Evolutionary conservation across 2,797 vertebrate genomes (phyloP).

Genomic region (Halcyon badia): DNA sequence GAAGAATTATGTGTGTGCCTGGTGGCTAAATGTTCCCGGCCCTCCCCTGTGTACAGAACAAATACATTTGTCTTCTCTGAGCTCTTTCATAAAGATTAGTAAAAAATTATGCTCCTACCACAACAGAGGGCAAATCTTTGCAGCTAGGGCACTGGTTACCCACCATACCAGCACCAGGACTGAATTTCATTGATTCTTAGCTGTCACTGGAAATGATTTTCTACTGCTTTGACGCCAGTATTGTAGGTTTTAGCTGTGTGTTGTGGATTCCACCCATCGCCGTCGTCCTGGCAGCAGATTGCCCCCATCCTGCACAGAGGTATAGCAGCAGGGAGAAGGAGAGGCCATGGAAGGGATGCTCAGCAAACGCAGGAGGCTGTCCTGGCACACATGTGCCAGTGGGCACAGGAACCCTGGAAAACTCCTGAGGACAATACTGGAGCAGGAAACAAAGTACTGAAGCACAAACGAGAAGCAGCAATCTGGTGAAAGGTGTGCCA

Average conservation of each 20-base stretch:
- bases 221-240: not conserved
- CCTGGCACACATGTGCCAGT: accelerated
- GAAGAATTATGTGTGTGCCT: not conserved
- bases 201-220: not conserved
- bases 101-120: not conserved
- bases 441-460: not conserved
- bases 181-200: not conserved
- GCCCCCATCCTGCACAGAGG: not conserved
- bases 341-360: accelerated
- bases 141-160: not conserved
- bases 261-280: not conserved
- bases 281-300: not conserved
- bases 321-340: not conserved
- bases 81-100: not conserved
- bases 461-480: not conserved
- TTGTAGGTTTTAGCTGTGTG: not conserved
- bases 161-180: accelerated
- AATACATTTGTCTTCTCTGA: not conserved
- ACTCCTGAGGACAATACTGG: accelerated
- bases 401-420: not conserved
- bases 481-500: not conserved
- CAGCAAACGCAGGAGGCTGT: not conserved
- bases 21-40: not conserved
- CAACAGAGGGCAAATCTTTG: not conserved
- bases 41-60: not conserved